Base-by-base conservation (phyloP, 2,888 invertebrate species). In the Drosophila engyochracea region DNA sequence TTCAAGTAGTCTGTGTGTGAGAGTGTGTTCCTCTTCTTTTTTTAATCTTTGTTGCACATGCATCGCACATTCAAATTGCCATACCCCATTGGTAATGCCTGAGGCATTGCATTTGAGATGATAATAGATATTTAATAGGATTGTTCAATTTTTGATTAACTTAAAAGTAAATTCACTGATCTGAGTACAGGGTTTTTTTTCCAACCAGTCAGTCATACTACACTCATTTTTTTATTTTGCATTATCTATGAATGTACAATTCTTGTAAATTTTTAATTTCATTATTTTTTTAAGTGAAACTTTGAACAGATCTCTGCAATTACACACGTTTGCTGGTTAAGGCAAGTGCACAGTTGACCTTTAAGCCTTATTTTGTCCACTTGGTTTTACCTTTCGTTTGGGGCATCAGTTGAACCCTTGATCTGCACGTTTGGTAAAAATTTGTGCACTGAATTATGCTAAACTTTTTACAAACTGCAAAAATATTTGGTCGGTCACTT, bases 401-500 rank as follows among this genome's bases (percentile, higher is more conserved):
- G n/a, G 33, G 22, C 55, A 33, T 25, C 30, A 19, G 37, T 54
- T 62, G 28, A 59, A 44, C 22, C 47, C 41, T 64, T 54, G 58
- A 52, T 62, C 35, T 28, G 12, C 57, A 47, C 54, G 54, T 10
- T 54, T 62, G 58, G 10, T 30, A 4, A 25, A 59, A 67, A 66
- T 61, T 60, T 49, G 28, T 58, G 62, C 59, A 62, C 66, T 67
- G 70, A 81, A 78, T 81, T 88, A 81, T 81, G 79, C 72, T 66
- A 44, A 76, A 82, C 70, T 64, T 81, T 69, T 35, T 65, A 67
- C 60, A 79, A 81, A 70, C 70, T 83, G 72, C 62, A 71, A 65
- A 81, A 75, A 85, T 81, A 83, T 83, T 83, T 76, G 55, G 58
- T 54, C 49, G 63, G 54, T 70, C 73, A 74, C 76, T 79, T 76